Percentiles rank a stretch among this genome's conserved stretches.
phyloP scores from a whole-genome alignment of 2,113 vertebrate genomes.

The Holacanthus passer region DNA sequence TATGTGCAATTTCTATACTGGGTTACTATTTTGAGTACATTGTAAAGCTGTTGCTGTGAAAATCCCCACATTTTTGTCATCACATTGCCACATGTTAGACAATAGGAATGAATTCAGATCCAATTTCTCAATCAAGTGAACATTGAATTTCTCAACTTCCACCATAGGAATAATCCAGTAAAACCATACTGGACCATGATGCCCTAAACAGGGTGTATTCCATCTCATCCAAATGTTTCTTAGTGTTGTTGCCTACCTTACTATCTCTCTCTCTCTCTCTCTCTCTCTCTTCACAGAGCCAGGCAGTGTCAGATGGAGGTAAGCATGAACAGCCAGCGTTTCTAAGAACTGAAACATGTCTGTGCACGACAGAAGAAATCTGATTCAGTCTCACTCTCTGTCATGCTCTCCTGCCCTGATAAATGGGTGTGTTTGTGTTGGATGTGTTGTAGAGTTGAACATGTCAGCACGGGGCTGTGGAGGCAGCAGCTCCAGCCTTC shows the following conservation, averaged over 20 bases:
- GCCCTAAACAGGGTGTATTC: neutral
- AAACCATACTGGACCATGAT: neutral
- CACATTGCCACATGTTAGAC: neutral
- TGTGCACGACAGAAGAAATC: slow-evolving; percentile 50
- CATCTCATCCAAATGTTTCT: neutral
- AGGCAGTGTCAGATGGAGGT: slow-evolving; percentile 89
- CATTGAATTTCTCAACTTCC: neutral
- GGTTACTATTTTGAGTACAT: no score
- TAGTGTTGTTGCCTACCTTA: neutral
- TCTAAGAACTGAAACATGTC: slow-evolving; percentile 56
- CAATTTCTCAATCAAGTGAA: neutral
- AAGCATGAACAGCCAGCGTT: slow-evolving; percentile 60
- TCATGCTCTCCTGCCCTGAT: slow-evolving; percentile 25
- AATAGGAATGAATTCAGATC: neutral
- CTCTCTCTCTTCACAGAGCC: slow-evolving; percentile 78
- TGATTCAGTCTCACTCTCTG: slow-evolving; percentile 32
- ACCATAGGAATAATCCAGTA: no score
- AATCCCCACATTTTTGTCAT: neutral
- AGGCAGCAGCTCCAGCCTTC: slow-evolving; percentile 89
- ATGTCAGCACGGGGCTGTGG: slow-evolving; percentile 73
- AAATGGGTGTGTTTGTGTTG: slow-evolving; percentile 63
- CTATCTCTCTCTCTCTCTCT: slow-evolving; percentile 23
- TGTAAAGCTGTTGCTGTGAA: neutral
- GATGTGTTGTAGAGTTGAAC: slow-evolving; percentile 80
- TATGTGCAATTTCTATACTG: neutral